Conservation (phyloP, 2,888 invertebrate species). For the Piscicola geometra region DNA sequence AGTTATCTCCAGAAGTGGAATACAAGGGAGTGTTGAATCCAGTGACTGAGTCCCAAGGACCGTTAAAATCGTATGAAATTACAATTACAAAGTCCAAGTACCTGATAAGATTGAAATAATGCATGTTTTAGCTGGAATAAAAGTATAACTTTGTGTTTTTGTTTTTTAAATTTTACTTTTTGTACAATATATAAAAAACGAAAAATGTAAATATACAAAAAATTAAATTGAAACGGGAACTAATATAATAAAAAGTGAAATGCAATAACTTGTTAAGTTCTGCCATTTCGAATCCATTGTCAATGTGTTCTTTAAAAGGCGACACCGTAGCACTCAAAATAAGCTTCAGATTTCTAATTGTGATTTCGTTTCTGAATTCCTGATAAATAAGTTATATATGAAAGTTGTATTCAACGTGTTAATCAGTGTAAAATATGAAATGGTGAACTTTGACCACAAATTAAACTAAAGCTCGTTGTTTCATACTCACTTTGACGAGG, state of each 20-base stretch:
- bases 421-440: neutral
- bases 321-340: conserved; percentile 48
- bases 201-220: too few relatives aligned
- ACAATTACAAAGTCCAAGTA: conserved; percentile 3
- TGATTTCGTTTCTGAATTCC: neutral
- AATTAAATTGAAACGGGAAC: too few relatives aligned
- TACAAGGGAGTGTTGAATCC: conserved; percentile 22
- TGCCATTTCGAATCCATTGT: conserved; percentile 46
- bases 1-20: conserved; percentile 15
- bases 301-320: conserved; percentile 48
- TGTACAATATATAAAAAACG: too few relatives aligned
- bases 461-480: neutral
- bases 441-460: neutral
- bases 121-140: too few relatives aligned
- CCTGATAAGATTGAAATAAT: too few relatives aligned
- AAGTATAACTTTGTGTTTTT: too few relatives aligned
- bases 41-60: conserved; percentile 29
- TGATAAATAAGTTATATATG: too few relatives aligned
- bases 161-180: too few relatives aligned
- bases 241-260: too few relatives aligned
- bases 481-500: conserved; percentile 46
- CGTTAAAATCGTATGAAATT: neutral
- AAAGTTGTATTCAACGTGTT: too few relatives aligned
- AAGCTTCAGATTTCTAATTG: conserved; percentile 45
- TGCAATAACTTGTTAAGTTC: conserved; percentile 45